Evolutionary conservation across 2,888 invertebrate genomes (phyloP).

Genomic region (Teinopalpus imperialis): DNA sequence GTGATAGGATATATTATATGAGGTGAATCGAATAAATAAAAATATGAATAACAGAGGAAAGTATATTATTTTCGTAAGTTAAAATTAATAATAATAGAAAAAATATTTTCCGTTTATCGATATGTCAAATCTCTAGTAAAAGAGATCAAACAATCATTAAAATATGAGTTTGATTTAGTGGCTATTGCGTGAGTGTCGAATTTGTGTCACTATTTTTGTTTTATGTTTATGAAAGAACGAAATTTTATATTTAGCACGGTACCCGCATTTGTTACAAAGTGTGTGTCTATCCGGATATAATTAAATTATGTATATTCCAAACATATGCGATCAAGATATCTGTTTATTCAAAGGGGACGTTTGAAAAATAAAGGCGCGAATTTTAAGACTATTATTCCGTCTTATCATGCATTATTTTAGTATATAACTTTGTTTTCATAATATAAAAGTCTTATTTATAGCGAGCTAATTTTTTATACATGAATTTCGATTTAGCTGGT

Average conservation of each 20-base stretch:
- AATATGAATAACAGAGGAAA: no score
- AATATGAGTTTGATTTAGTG: slow-evolving; percentile 14
- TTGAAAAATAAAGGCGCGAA: slow-evolving; percentile 17
- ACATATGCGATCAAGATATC: neutral
- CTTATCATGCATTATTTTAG: no score
- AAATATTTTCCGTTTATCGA: neutral
- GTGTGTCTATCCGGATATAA: neutral
- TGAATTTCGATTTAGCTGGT: slow-evolving; percentile 1
- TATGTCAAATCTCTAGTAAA: slow-evolving; percentile 3
- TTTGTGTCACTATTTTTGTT: slow-evolving; percentile 20
- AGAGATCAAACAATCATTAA: slow-evolving; percentile 5
- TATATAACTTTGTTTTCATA: no score
- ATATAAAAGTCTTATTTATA: no score
- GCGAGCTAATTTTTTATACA: neutral
- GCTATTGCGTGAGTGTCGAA: slow-evolving; percentile 11
- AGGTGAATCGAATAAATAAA: no score
- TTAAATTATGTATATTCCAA: neutral
- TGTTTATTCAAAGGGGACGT: neutral
- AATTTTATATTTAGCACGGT: slow-evolving; percentile 2
- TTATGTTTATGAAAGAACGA: slow-evolving; percentile 15
- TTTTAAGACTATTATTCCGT: neutral
- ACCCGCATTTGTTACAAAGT: neutral
- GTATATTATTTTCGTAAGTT: neutral
- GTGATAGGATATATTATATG: no score
- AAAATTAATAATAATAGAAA: neutral